Percentiles rank a stretch among this genome's conserved stretches.
Evolutionary conservation across 2,888 invertebrate genomes (phyloP).

Genomic region (Dioctria rufipes): DNA sequence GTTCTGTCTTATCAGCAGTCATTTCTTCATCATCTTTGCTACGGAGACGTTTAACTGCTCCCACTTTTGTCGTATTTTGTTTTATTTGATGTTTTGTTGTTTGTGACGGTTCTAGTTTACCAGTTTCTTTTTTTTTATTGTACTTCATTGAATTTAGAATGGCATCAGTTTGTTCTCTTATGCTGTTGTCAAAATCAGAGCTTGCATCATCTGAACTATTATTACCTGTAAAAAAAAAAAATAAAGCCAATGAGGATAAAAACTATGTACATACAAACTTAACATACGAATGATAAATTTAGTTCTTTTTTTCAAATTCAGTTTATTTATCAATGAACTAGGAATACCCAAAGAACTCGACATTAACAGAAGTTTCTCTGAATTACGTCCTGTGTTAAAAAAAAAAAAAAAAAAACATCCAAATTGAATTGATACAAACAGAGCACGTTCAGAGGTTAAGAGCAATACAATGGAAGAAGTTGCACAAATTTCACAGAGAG

Average conservation of each 20-base stretch:
- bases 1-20: constrained; percentile 60
- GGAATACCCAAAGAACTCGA: too few species aligned
- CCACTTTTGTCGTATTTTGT: constrained; percentile 65
- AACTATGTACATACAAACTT: too few species aligned
- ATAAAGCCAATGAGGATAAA: background rate
- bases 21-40: constrained; percentile 68
- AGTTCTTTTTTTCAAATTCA: too few species aligned
- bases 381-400: too few species aligned
- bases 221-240: constrained; percentile 63
- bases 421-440: too few species aligned
- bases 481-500: too few species aligned
- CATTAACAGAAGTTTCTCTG: too few species aligned
- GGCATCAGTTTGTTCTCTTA: constrained; percentile 69
- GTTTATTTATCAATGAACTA: too few species aligned
- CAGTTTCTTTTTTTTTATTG: constrained; percentile 16
- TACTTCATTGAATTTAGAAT: constrained; percentile 62
- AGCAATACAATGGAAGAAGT: too few species aligned
- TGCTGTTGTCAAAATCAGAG: constrained; percentile 72
- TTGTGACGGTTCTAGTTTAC: background rate
- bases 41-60: constrained; percentile 69
- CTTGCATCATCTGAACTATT: constrained; percentile 73
- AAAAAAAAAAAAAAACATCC: too few species aligned
- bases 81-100: background rate
- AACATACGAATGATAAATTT: too few species aligned
- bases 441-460: too few species aligned